phyloP scores from a whole-genome alignment of 2,113 vertebrate genomes.

The Callipepla californica region DNA sequence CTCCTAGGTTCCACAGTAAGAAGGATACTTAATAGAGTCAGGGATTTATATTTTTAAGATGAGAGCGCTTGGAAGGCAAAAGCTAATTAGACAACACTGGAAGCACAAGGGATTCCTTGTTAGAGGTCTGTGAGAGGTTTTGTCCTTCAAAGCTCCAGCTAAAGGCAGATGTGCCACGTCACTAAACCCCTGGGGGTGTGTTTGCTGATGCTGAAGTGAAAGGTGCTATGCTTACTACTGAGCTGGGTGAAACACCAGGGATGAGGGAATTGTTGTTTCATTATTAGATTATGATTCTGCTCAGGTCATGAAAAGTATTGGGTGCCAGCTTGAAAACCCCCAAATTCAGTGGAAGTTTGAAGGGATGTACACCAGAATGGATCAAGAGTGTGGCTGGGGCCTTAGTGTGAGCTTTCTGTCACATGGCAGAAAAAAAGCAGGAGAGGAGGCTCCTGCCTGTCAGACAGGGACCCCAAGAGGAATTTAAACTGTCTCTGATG shows the following conservation, averaged over 20 bases:
- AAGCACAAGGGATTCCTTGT: rapidly evolving
- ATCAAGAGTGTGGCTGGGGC: background rate
- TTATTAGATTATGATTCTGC: background rate
- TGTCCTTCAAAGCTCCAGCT: background rate
- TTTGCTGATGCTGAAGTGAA: background rate
- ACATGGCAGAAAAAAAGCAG: background rate
- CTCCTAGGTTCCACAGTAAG: background rate
- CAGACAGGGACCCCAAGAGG: background rate
- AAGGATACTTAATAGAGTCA: background rate
- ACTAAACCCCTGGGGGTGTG: background rate
- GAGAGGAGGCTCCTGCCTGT: background rate
- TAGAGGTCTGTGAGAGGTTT: background rate
- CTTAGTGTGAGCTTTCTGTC: background rate
- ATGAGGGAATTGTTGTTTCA: background rate
- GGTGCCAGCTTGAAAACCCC: background rate
- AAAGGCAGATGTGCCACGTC: background rate
- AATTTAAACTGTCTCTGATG: background rate
- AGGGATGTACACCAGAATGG: background rate
- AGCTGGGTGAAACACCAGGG: background rate
- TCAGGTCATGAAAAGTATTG: background rate
- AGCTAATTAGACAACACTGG: background rate
- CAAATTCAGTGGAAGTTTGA: background rate
- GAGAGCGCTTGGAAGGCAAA: background rate
- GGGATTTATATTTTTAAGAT: background rate
- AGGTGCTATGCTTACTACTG: background rate